A percentile compares a stretch with the other conserved stretches of the same genome.
phyloP scores from a whole-genome alignment of 2,888 invertebrate species.

The Rhagium mordax region DNA sequence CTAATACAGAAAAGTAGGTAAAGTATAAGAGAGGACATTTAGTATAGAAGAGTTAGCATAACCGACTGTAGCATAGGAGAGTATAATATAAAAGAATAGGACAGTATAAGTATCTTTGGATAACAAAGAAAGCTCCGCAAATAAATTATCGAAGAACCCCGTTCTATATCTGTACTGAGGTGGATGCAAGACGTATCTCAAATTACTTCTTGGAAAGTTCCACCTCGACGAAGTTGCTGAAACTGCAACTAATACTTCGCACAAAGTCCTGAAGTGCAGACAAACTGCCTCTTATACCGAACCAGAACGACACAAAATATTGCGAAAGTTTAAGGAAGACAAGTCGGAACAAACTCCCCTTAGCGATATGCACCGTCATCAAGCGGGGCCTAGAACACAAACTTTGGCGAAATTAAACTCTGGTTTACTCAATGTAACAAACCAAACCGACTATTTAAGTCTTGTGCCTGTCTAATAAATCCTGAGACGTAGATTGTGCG shows the following conservation, averaged over 20 bases:
- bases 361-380: not conserved
- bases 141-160: no score
- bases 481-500: not conserved
- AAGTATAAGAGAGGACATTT: no score
- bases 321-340: not conserved
- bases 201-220: not conserved
- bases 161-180: no score
- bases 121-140: no score
- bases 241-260: not conserved
- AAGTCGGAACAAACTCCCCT: not conserved
- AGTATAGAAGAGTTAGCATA: no score
- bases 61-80: no score
- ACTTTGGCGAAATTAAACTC: not conserved
- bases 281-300: not conserved
- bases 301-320: not conserved
- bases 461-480: not conserved
- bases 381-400: not conserved
- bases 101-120: no score
- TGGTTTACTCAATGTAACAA: not conserved
- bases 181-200: no score
- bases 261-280: no score
- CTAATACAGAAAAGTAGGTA: no score
- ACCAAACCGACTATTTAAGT: not conserved
- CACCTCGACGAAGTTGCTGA: not conserved
- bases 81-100: no score